Evolutionary conservation across 2,888 invertebrate species (phyloP), one percentile per base, ranked within the genome.

Genomic region (Netelia fuscicornis): DNA sequence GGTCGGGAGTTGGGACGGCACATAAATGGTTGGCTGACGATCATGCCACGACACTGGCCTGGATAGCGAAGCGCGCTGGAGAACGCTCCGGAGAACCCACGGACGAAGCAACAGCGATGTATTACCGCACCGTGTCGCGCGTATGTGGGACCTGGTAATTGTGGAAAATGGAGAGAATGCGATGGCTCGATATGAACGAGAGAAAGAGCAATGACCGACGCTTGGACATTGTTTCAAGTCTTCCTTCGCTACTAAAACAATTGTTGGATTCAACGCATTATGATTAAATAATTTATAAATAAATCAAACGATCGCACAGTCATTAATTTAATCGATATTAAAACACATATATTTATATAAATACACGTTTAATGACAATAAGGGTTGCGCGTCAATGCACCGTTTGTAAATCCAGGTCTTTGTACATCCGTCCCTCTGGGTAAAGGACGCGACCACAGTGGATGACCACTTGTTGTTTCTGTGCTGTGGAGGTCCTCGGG

Each of bases 1-100:
- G 60, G 10, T 25, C 25, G 37, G 74, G 72, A 54, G 8, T 13
- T 6, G 48, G 58, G 68, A 65, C 60, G 52, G 80, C 78, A 83
- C 83, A 78, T 75, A 76, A 85, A 84, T 75, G 89, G 71, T 76
- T 76, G 85, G 76, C 72, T 37, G 37, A 85, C 85, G 88, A 84
- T 85, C 87, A 80, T 84, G 85, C 82, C 86, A 83, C 76, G 71
- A 83, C 74, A 74, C 67, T 17, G 77, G 75, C 56, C 64, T 62
- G 79, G 77, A 83, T 79, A 76, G 10, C 17, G 70, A 70, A 76
- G 62, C 65, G 79, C 82, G 20, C 17, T 23, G 58, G 58, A 20
- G 10, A 10, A 58, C 10, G 58, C 10, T 20, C 58, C 58, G 9
- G 20, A 58, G 58, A 54, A 3, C n/a, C 37, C 78, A 17, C 65